These are phyloP conservation scores for Tetrao urogallus DNA, from an alignment of 2,113 vertebrate genomes.

Conservation along the genomic window DNA sequence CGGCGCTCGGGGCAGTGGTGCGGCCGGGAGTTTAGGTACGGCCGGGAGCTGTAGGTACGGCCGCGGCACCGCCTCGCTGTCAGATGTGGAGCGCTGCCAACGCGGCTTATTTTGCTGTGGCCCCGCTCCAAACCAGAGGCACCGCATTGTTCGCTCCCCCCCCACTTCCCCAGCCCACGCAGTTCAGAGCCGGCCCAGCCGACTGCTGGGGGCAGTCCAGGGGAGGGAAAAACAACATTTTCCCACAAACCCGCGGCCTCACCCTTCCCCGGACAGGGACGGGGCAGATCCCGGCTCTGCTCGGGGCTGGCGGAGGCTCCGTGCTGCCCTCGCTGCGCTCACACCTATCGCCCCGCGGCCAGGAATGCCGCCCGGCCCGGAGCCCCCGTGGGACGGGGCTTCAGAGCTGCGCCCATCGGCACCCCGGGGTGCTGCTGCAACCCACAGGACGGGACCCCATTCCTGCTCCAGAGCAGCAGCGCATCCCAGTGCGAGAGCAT, in stretches of 20 bases:
- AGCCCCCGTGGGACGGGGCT: neutral
- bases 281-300: neutral
- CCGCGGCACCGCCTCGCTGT: neutral
- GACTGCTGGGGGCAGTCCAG: slow-evolving; percentile 40
- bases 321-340: neutral
- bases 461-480: neutral
- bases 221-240: slow-evolving; percentile 50
- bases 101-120: slow-evolving; percentile 45
- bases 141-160: slow-evolving; percentile 8
- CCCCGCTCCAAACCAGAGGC: slow-evolving; percentile 54
- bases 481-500: fast-evolving
- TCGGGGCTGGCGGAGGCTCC: neutral
- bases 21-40: neutral
- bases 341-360: neutral
- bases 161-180: slow-evolving; percentile 44
- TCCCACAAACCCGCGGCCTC: slow-evolving; percentile 51
- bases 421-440: neutral
- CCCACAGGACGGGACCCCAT: neutral
- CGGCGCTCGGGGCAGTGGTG: neutral
- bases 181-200: slow-evolving; percentile 14
- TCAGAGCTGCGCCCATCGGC: neutral
- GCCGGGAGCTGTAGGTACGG: slow-evolving; percentile 10
- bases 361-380: neutral
- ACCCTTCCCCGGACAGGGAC: slow-evolving; percentile 44
- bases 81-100: slow-evolving; percentile 37